Conservation (phyloP, 2,797 vertebrate genomes). For the Halcyon chelicuti region DNA sequence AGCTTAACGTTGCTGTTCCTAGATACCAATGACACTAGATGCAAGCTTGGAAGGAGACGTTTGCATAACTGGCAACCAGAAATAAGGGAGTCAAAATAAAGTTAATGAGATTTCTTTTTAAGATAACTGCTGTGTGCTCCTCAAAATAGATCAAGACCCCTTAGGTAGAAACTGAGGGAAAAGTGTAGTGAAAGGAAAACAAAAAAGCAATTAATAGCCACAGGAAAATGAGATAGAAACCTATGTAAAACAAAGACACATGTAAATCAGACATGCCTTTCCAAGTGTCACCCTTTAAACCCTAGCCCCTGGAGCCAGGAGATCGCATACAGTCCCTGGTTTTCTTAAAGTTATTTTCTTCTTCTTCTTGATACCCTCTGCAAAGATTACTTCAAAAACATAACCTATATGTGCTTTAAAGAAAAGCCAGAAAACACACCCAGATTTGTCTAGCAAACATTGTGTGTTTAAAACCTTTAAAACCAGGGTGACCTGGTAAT, state of each 20-base stretch:
- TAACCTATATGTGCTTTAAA: neutral
- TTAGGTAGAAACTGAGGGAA: constrained; percentile 12
- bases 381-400: neutral
- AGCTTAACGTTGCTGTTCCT: neutral
- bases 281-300: neutral
- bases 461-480: neutral
- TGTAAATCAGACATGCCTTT: neutral
- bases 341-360: neutral
- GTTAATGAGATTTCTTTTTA: neutral
- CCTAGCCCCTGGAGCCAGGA: neutral
- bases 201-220: neutral
- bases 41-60: neutral
- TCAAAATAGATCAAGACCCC: neutral
- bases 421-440: neutral
- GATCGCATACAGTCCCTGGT: neutral
- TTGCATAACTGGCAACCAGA: neutral
- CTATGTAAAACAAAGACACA: neutral
- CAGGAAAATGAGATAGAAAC: constrained; percentile 20
- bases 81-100: neutral
- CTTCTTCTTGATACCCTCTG: neutral
- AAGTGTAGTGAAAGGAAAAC: neutral
- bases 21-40: neutral
- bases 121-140: neutral
- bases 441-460: neutral
- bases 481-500: neutral